Percentiles rank a stretch among this genome's conserved stretches.
Evolutionary conservation across 2,113 vertebrate genomes (phyloP).

Genomic region (Ramphastos sulfuratus): DNA sequence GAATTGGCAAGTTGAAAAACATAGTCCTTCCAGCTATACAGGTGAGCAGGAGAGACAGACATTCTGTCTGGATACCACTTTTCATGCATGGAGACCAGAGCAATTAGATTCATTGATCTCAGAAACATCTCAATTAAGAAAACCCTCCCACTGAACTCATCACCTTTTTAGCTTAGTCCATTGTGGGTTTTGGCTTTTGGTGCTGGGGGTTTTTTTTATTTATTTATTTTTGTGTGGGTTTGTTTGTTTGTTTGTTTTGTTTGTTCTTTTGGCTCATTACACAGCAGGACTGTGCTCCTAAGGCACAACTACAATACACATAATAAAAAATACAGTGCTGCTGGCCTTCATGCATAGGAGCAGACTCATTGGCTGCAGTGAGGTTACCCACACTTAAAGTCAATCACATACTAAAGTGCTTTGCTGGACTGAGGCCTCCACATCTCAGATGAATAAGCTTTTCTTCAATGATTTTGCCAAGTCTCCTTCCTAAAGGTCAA

Average conservation of each 20-base stretch:
- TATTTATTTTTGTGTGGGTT: too few relatives aligned
- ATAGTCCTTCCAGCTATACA: not conserved
- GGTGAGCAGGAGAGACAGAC: not conserved
- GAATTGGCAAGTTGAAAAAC: not conserved
- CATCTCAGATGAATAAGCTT: conserved; percentile 26
- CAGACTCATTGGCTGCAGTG: not conserved
- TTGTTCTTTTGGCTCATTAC: not conserved
- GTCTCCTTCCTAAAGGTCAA: conserved; percentile 61
- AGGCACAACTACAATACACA: not conserved
- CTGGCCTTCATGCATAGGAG: not conserved
- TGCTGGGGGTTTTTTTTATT: too few relatives aligned
- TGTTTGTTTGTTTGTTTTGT: too few relatives aligned
- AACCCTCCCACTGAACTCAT: not conserved
- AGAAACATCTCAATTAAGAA: not conserved
- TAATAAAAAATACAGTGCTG: not conserved
- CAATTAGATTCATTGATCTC: not conserved
- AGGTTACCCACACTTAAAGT: not conserved
- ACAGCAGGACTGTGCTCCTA: not conserved
- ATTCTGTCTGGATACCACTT: not conserved
- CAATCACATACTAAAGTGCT: not conserved
- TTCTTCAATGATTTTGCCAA: conserved; percentile 43
- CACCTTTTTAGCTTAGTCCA: not conserved
- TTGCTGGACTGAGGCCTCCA: not conserved
- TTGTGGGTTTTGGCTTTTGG: not conserved
- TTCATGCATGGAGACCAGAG: not conserved